A percentile compares a stretch with the other conserved stretches of the same genome.
These are phyloP conservation scores for Ochlodes sylvanus DNA, from an alignment of 2,888 invertebrate genomes.

Conservation along the genomic window DNA sequence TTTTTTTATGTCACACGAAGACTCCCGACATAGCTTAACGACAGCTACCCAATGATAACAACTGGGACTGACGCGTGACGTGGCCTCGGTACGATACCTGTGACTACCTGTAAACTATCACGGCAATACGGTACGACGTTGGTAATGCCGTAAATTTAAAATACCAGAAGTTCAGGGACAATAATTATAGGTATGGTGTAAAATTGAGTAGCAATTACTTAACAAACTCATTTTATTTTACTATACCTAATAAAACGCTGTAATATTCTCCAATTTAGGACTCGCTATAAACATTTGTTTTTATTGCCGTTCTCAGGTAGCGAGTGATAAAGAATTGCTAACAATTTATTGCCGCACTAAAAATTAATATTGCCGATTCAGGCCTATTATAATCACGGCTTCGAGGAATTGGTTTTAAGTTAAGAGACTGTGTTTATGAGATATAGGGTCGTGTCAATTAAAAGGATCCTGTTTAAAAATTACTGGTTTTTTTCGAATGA, in stretches of 20 bases:
- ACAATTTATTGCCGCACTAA: constrained; percentile 67
- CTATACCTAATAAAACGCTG: constrained; percentile 22
- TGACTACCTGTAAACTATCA: no score
- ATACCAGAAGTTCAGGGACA: no score
- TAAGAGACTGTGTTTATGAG: constrained; percentile 8
- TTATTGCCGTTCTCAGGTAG: constrained; percentile 45
- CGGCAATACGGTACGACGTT: no score
- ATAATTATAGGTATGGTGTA: not conserved
- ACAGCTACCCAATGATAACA: no score
- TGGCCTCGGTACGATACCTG: no score
- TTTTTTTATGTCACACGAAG: no score
- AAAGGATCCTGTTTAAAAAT: no score
- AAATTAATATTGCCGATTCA: constrained; percentile 70
- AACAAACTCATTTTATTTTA: constrained; percentile 20
- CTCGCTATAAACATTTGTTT: constrained; percentile 41
- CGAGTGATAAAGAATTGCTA: constrained; percentile 64
- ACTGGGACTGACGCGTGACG: no score
- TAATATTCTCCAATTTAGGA: constrained; percentile 25
- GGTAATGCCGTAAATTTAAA: not conserved
- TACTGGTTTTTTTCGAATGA: no score
- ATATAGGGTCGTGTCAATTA: not conserved
- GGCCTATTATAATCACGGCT: constrained; percentile 68
- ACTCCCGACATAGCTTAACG: no score
- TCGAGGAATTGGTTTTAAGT: constrained; percentile 41
- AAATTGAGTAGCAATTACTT: constrained; percentile 23